Evolutionary conservation across 2,113 vertebrate genomes (phyloP), one percentile per base, ranked within the genome.

Genomic region (Chinchilla lanigera): DNA sequence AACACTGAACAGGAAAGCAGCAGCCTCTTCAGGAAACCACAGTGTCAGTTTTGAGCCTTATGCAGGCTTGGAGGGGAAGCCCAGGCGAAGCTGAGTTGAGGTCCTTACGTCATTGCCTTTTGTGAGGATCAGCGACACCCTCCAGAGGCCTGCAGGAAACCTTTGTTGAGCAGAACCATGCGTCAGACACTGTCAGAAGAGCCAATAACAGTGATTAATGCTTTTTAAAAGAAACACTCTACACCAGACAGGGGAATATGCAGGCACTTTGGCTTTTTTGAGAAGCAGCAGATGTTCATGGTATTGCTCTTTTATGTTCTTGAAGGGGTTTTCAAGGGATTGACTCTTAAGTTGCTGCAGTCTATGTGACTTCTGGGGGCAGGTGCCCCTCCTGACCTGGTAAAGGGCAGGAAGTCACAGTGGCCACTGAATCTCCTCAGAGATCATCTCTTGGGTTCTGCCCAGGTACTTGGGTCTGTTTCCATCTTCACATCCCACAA

Each of bases 1-100:
- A 12, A 1, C 19, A 9, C 16, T 2, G 35, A 44, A 20, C 1
- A 0, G 69, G n/a, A 41, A 28, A 19, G 10, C 9, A 38, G 60
- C 58, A 60, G 73, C 35, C 44, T 77, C 35, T 5, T 12, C 2
- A 10, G 69, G 54, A 56, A 75, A 7, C n/a, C 30, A 38, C 8
- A 41, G 54, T 0, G 7, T 30, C 33, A 11, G 5, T 56, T 60
- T n/a, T 8, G 41, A 67, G 85, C 54, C 67, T 61, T 13, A 2
- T 1, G 41, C 20, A 22, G 86, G 63, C 41, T 30, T 5, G 2
- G 26, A 0, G 9, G 65, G 50, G 54, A 93, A 89, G 63, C 61
- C 69, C 54, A 69, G 58, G 41, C 14, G 3, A 12, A 5, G 24
- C 41, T 0, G 0, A 69, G 12, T 0, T 1, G 13, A 50, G 24